Evolutionary conservation across 2,113 vertebrate genomes (phyloP).

Genomic region (Plestiodon gilberti): DNA sequence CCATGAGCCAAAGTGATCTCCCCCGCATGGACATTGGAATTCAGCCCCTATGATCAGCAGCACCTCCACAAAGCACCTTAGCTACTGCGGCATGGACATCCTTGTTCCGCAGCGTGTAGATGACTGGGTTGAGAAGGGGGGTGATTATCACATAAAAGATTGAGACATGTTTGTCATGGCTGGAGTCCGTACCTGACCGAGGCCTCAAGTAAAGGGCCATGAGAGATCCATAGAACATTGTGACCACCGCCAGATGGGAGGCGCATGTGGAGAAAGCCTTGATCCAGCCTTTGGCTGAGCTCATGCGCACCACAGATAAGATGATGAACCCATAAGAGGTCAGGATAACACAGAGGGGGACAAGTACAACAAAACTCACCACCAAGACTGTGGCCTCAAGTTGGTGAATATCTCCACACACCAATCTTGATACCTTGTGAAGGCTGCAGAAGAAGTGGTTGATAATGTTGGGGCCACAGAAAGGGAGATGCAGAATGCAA

Average conservation of each 20-base stretch:
- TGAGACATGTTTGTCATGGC: neutral
- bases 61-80: neutral
- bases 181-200: neutral
- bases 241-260: neutral
- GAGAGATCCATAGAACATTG: neutral
- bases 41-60: neutral
- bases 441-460: slow-evolving; percentile 40
- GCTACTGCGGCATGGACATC: slow-evolving; percentile 2
- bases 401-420: neutral
- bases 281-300: neutral
- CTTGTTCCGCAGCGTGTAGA: neutral
- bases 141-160: neutral
- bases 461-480: neutral
- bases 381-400: neutral
- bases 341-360: neutral
- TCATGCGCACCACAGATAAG: neutral
- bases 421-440: slow-evolving; percentile 1
- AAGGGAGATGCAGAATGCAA: neutral
- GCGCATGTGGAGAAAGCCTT: neutral
- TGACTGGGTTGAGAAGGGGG: neutral
- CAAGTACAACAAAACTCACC: neutral
- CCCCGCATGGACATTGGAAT: neutral
- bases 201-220: neutral
- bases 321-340: neutral
- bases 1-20: too few species aligned